These are phyloP conservation scores for Chiloscyllium punctatum DNA, from an alignment of 2,797 vertebrate species.

Conservation along the genomic window DNA sequence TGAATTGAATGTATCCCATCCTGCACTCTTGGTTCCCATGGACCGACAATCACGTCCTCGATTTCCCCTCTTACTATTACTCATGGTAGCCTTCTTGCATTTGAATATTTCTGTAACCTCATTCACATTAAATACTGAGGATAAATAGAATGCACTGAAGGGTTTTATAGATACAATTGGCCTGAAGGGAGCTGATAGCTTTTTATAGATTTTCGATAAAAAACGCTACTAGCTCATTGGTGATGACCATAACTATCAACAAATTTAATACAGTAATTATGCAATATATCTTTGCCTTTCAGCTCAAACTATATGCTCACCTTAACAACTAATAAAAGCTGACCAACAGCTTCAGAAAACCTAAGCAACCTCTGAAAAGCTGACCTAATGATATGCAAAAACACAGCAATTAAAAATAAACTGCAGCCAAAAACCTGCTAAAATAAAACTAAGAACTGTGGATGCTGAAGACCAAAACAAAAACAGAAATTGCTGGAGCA, in stretches of 20 bases:
- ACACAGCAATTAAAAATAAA: background rate
- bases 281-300: background rate
- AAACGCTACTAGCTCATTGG: background rate
- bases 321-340: background rate
- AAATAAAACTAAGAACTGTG: background rate
- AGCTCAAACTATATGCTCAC: background rate
- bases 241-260: background rate
- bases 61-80: conserved; percentile 68
- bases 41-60: conserved; percentile 85
- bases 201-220: conserved; percentile 14
- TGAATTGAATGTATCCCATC: conserved; percentile 99
- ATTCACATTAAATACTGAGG: background rate
- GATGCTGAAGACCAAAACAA: too few species aligned
- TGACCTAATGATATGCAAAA: background rate
- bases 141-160: conserved; percentile 27
- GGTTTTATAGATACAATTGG: background rate
- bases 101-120: conserved; percentile 52
- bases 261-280: background rate
- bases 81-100: conserved; percentile 64
- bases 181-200: background rate
- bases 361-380: background rate
- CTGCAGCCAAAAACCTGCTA: background rate
- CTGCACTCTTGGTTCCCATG: conserved; percentile 97
- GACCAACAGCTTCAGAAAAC: background rate
- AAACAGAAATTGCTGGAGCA: too few species aligned